phyloP scores from a whole-genome alignment of 2,888 invertebrate genomes.

The Rotaria socialis region DNA sequence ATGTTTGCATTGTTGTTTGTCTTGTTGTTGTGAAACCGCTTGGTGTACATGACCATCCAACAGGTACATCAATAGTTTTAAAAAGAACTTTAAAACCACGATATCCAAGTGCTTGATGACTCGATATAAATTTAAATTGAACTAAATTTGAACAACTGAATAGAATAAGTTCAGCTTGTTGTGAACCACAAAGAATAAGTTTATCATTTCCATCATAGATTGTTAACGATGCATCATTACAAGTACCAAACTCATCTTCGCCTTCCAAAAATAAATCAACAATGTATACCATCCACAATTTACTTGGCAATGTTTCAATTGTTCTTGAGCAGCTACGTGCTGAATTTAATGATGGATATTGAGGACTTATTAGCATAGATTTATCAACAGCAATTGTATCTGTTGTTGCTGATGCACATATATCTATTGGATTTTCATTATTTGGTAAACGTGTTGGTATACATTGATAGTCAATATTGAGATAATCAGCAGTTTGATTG shows the following conservation, averaged over 20 bases:
- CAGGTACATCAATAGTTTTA: background rate
- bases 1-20: background rate
- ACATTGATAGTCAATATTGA: conserved; percentile 38
- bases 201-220: conserved; percentile 7
- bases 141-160: background rate
- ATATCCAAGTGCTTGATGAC: background rate
- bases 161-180: background rate
- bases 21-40: background rate
- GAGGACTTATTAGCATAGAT: background rate
- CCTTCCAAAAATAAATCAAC: conserved; percentile 8
- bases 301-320: background rate
- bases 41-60: background rate
- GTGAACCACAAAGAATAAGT: background rate
- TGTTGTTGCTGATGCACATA: background rate
- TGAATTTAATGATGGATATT: background rate
- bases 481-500: conserved; percentile 39
- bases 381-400: background rate
- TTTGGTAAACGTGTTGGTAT: conserved; percentile 37
- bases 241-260: background rate
- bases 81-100: conserved; percentile 12
- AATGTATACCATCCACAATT: conserved; percentile 1
- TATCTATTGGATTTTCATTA: background rate
- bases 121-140: conserved; percentile 20
- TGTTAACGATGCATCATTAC: background rate
- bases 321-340: background rate